Conservation (phyloP, 2,797 vertebrate species). For the Brachymystax lenok region DNA sequence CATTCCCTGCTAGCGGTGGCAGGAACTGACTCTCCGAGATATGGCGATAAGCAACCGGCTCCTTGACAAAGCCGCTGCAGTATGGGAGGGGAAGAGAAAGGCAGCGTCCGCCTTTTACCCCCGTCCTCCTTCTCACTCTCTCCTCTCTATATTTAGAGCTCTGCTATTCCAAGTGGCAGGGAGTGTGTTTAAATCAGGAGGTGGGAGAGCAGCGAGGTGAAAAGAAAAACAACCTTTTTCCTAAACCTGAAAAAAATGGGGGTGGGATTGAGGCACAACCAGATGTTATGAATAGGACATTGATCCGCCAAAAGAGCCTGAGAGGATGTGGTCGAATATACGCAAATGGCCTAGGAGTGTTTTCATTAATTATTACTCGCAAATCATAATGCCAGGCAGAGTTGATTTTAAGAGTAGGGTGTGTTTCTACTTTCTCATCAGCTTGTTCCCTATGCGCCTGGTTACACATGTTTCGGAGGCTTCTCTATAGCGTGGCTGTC, state of each 20-base stretch:
- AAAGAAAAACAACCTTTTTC: slow-evolving; percentile 16
- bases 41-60: slow-evolving; percentile 11
- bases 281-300: slow-evolving; percentile 38
- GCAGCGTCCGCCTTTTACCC: neutral
- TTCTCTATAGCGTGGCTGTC: neutral
- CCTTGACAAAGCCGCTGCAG: slow-evolving; percentile 23
- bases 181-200: slow-evolving; percentile 19
- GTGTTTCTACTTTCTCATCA: neutral
- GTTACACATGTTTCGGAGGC: neutral
- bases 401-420: slow-evolving; percentile 33
- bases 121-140: too few species aligned
- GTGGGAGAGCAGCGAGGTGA: neutral
- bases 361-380: slow-evolving; percentile 18
- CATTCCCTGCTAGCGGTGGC: neutral
- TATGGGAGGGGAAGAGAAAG: neutral
- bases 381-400: slow-evolving; percentile 24
- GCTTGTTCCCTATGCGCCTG: neutral
- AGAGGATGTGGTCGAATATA: slow-evolving; percentile 7
- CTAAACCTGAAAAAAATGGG: slow-evolving; percentile 3
- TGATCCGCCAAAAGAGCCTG: slow-evolving; percentile 31
- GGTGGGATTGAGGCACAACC: slow-evolving; percentile 13
- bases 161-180: slow-evolving; percentile 13
- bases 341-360: slow-evolving; percentile 7
- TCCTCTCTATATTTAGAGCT: slow-evolving; percentile 27
- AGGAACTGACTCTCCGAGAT: slow-evolving; percentile 28